Percentiles rank a stretch among this genome's conserved stretches.
phyloP scores from a whole-genome alignment of 2,888 invertebrate genomes.

The Apodemia zela region DNA sequence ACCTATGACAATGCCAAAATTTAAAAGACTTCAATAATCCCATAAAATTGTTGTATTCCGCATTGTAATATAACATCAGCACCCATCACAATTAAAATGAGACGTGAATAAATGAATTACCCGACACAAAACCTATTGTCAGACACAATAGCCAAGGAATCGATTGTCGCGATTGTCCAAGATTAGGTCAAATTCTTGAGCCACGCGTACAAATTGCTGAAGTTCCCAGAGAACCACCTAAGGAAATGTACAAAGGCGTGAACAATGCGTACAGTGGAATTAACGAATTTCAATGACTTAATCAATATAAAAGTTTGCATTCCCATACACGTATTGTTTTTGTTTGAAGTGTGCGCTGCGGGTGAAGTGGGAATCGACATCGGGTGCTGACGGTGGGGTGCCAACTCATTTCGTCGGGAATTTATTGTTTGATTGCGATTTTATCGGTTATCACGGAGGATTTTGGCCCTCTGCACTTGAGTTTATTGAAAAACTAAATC shows the following conservation, averaged over 20 bases:
- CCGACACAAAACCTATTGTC: conserved; percentile 62
- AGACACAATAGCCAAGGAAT: conserved; percentile 50
- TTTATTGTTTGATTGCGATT: conserved; percentile 74
- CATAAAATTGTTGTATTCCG: conserved; percentile 6
- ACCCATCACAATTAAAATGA: conserved; percentile 63
- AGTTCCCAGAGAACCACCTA: conserved; percentile 73
- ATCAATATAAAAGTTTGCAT: conserved; percentile 77
- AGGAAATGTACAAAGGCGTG: conserved; percentile 55
- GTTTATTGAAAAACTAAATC: conserved; percentile 44
- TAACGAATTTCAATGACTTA: conserved; percentile 71
- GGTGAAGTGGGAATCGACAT: conserved; percentile 68
- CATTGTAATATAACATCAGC: conserved; percentile 33
- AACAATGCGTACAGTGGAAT: conserved; percentile 55
- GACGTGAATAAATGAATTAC: conserved; percentile 60
- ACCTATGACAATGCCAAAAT: no score
- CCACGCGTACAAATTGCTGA: conserved; percentile 74
- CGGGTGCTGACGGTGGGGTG: conserved; percentile 58
- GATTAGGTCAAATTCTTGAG: conserved; percentile 55
- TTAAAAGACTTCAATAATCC: no score
- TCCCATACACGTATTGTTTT: conserved; percentile 72
- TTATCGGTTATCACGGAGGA: conserved; percentile 67
- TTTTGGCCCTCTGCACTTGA: conserved; percentile 51
- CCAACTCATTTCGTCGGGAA: conserved; percentile 33
- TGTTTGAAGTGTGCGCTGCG: conserved; percentile 53
- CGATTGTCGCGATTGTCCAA: conserved; percentile 48